A percentile compares a stretch with the other conserved stretches of the same genome.
These are phyloP conservation scores for Rhagonycha lutea DNA, from an alignment of 2,888 invertebrate species.

Conservation along the genomic window DNA sequence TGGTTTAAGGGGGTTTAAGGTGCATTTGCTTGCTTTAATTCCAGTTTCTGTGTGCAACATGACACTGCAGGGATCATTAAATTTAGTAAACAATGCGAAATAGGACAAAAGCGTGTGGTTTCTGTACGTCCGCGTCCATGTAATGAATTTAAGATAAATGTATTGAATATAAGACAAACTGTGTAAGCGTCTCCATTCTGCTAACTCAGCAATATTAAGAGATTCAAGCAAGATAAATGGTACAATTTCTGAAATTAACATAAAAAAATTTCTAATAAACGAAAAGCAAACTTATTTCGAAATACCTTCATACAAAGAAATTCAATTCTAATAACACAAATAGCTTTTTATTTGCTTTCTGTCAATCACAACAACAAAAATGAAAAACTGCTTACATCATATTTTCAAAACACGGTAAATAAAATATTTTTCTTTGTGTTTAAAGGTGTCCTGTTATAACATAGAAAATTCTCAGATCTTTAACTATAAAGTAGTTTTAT, in stretches of 20 bases:
- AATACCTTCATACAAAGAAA: not conserved
- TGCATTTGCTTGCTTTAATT: not conserved
- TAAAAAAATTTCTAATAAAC: not conserved
- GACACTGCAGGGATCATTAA: not conserved
- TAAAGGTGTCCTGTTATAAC: not conserved
- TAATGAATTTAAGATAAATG: not conserved
- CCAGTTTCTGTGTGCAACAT: not conserved
- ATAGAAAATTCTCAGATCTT: not conserved
- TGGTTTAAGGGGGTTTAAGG: not conserved
- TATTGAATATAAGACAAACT: not conserved
- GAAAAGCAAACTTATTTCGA: not conserved
- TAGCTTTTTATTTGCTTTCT: not conserved
- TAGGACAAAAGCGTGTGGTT: not conserved
- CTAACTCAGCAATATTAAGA: not conserved
- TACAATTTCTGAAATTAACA: not conserved
- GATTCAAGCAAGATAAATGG: not conserved
- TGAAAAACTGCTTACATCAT: not conserved
- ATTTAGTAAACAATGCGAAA: not conserved
- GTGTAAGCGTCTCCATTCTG: not conserved
- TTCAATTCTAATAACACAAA: not conserved
- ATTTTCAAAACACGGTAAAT: not conserved
- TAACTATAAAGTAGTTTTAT: not conserved
- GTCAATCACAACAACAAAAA: not conserved
- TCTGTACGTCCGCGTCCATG: not conserved
- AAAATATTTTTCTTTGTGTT: not conserved